A percentile compares a stretch with the other conserved stretches of the same genome.
These are phyloP conservation scores for Minunthozetes semirufus DNA, from an alignment of 2,888 invertebrate species.

Conservation along the genomic window DNA sequence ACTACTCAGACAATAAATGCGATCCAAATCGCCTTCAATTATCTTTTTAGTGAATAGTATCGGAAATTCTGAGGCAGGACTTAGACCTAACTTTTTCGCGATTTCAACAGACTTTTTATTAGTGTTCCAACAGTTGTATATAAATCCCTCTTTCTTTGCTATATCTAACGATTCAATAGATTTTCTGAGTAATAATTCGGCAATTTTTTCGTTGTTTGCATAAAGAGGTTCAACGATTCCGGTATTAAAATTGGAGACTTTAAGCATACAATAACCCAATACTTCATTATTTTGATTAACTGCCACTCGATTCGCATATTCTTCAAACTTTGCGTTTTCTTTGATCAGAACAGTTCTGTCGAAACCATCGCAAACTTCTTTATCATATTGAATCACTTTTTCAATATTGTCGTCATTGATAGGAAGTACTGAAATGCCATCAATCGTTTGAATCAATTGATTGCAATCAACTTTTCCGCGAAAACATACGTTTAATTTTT, in stretches of 20 bases:
- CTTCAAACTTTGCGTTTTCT: slow-evolving; percentile 22
- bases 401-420: slow-evolving; percentile 16
- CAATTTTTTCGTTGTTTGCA: slow-evolving; percentile 37
- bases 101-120: neutral
- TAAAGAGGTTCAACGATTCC: slow-evolving; percentile 38
- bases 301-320: slow-evolving; percentile 35
- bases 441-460: neutral
- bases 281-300: slow-evolving; percentile 28
- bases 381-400: neutral
- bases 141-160: neutral
- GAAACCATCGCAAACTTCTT: neutral
- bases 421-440: neutral
- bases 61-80: neutral
- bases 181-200: slow-evolving; percentile 32
- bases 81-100: slow-evolving; percentile 6
- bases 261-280: slow-evolving; percentile 24
- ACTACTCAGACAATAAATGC: neutral
- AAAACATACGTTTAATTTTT: neutral
- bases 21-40: neutral
- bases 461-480: neutral
- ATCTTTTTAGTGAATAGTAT: neutral
- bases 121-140: neutral
- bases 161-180: neutral
- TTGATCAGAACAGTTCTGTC: neutral
- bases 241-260: neutral